A percentile compares a stretch with the other conserved stretches of the same genome.
Evolutionary conservation across 2,888 invertebrate genomes (phyloP).

Genomic region (Agriopis aurantiaria): DNA sequence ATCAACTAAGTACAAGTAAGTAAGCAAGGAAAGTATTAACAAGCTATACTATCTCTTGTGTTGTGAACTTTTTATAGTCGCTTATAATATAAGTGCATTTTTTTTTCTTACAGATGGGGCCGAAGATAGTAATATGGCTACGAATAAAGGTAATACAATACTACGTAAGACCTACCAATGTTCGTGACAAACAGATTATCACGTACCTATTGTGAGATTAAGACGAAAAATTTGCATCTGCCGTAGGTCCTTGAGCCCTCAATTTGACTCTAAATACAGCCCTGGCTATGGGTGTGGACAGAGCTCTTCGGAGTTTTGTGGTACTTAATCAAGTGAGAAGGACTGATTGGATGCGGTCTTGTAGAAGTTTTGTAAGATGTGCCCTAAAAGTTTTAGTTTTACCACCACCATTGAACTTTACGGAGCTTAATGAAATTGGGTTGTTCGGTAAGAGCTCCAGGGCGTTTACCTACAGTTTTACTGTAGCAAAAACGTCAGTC

Average conservation of each 20-base stretch:
- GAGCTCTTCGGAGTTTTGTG: conserved; percentile 23
- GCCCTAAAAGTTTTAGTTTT: conserved; percentile 11
- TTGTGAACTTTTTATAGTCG: too few species aligned
- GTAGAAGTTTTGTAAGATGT: conserved; percentile 16
- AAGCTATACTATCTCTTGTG: too few species aligned
- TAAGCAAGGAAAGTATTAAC: too few species aligned
- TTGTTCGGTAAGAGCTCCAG: not conserved
- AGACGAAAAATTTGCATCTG: not conserved
- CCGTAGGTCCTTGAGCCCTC: too few species aligned
- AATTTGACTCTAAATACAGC: not conserved
- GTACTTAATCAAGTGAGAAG: conserved; percentile 30
- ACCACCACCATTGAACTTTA: conserved; percentile 8
- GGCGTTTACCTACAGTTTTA: not conserved
- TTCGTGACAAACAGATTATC: not conserved
- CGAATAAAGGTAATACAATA: too few species aligned
- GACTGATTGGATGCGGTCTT: conserved; percentile 36
- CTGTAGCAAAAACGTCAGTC: too few species aligned
- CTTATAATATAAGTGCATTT: too few species aligned
- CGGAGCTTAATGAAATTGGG: conserved; percentile 6
- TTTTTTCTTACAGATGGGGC: too few species aligned
- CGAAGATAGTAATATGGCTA: too few species aligned
- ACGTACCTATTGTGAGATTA: not conserved
- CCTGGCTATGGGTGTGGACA: conserved; percentile 14
- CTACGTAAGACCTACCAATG: not conserved
- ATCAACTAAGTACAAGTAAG: too few species aligned